Conservation (phyloP, 2,797 vertebrate species). For the Sorex maritimensis region DNA sequence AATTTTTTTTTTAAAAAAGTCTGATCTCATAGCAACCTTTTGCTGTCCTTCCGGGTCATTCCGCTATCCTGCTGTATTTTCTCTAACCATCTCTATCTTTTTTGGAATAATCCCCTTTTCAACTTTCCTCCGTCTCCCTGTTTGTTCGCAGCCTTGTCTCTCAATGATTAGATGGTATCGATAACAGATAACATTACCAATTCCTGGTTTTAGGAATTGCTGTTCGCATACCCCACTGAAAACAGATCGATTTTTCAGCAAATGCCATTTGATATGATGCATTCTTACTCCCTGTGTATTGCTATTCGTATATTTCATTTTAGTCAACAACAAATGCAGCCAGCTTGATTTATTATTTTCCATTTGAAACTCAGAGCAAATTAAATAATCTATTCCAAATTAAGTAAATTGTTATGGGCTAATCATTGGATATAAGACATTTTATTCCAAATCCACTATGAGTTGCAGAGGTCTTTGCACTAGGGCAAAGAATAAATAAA, state of each 20-base stretch:
- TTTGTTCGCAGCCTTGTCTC: conserved; percentile 9
- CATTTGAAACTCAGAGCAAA: not conserved
- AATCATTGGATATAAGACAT: not conserved
- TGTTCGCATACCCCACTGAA: not conserved
- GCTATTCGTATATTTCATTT: not conserved
- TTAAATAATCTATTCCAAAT: conserved; percentile 15
- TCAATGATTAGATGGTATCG: not conserved
- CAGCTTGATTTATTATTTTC: conserved; percentile 19
- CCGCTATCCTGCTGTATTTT: not conserved
- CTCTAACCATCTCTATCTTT: not conserved
- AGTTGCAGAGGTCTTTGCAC: not conserved
- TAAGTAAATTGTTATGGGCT: conserved; percentile 1
- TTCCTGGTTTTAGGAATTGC: not conserved
- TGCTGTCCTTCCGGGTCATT: too few relatives aligned
- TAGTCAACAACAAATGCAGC: not conserved
- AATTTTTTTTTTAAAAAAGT: not conserved
- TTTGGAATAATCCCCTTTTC: not conserved
- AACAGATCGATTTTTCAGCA: not conserved
- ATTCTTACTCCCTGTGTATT: not conserved
- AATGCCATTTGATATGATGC: not conserved
- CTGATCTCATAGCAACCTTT: not conserved
- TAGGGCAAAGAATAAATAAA: not conserved
- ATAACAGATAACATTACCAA: not conserved
- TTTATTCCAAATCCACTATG: not conserved
- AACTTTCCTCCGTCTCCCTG: not conserved